Evolutionary conservation across 2,797 vertebrate species (phyloP).

Genomic region (Brachyalestes nurse): DNA sequence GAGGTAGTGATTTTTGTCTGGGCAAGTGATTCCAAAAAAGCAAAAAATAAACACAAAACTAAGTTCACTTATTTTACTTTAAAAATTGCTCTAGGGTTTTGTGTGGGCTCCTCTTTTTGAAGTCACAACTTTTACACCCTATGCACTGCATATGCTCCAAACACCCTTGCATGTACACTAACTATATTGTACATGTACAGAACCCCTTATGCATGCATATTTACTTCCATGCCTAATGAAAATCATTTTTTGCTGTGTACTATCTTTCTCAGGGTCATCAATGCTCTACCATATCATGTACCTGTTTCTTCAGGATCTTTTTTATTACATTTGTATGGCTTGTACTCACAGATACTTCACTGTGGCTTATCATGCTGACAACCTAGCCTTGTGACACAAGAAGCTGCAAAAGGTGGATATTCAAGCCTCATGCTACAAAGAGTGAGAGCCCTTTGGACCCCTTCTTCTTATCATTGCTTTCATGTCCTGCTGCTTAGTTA

Average conservation of each 20-base stretch:
- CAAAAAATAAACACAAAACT: too few species aligned
- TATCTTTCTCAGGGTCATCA: background rate
- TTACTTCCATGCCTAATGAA: background rate
- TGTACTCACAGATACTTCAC: conserved; percentile 11
- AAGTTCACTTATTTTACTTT: too few species aligned
- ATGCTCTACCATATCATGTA: background rate
- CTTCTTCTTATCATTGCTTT: conserved; percentile 36
- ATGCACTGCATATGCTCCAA: background rate
- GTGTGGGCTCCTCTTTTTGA: too few species aligned
- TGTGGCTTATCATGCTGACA: conserved; percentile 45
- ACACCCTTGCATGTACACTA: background rate
- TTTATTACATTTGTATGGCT: background rate
- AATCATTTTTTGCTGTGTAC: background rate
- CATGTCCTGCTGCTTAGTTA: conserved; percentile 18
- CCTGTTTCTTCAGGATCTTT: background rate
- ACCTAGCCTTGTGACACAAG: conserved; percentile 26
- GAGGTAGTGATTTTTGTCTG: too few species aligned
- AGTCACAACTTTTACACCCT: too few species aligned
- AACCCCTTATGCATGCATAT: background rate
- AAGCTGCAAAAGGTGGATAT: conserved; percentile 33
- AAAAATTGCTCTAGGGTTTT: too few species aligned
- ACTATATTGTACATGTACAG: background rate
- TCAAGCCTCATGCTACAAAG: conserved; percentile 4
- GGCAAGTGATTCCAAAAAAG: too few species aligned
- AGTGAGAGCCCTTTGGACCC: conserved; percentile 17